Evolutionary conservation across 2,797 vertebrate species (phyloP).

Genomic region (Pangasius krempfi): DNA sequence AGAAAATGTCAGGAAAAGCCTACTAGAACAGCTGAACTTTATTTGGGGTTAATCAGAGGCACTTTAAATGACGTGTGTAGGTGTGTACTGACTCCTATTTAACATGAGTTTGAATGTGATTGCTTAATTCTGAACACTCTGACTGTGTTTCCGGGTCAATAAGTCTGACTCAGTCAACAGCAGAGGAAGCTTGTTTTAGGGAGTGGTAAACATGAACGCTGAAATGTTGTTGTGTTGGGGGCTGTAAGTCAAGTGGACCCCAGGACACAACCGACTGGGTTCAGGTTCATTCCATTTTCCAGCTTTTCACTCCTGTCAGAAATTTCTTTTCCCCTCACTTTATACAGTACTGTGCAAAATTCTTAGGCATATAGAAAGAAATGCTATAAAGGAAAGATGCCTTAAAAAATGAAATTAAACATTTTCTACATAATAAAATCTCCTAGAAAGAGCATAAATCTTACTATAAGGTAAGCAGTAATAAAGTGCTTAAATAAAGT

Average conservation of each 20-base stretch:
- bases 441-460: neutral
- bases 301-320: neutral
- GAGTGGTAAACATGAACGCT: neutral
- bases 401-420: neutral
- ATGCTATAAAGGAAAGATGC: neutral
- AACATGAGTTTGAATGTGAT: too few relatives aligned
- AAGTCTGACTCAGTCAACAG: neutral
- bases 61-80: too few relatives aligned
- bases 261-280: neutral
- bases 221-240: neutral
- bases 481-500: neutral
- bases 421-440: neutral
- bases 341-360: neutral
- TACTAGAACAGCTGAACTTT: too few relatives aligned
- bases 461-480: neutral
- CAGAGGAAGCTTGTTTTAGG: neutral
- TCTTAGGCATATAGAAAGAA: neutral
- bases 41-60: too few relatives aligned
- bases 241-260: neutral
- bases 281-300: neutral
- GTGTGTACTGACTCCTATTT: too few relatives aligned
- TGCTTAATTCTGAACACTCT: too few relatives aligned
- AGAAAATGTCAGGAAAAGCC: too few relatives aligned
- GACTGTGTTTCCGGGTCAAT: neutral
- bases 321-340: too few relatives aligned